Conservation (phyloP, 2,888 invertebrate species). For the Aphelenchoides bicaudatus region DNA sequence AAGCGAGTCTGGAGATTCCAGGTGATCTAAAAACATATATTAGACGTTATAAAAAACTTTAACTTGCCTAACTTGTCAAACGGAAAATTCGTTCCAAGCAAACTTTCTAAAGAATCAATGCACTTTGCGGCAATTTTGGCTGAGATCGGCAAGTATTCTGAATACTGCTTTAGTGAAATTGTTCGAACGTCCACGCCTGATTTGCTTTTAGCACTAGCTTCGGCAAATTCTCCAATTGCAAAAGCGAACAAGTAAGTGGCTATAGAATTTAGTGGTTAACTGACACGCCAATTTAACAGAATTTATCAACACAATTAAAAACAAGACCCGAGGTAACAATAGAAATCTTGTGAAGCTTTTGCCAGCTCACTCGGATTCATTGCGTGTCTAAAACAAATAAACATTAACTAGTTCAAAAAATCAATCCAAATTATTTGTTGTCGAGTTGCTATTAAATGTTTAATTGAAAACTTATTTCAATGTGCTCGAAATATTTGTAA, state of each 20-base stretch:
- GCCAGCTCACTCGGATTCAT: no score
- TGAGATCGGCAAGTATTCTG: background rate
- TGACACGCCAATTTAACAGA: no score
- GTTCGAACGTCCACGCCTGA: conserved; percentile 5
- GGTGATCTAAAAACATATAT: background rate
- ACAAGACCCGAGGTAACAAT: no score
- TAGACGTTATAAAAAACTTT: background rate
- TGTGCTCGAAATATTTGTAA: no score
- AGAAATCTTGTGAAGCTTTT: no score
- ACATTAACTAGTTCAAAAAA: no score
- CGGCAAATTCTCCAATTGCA: background rate
- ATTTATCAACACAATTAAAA: no score
- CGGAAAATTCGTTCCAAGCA: conserved; percentile 33
- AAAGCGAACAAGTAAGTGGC: background rate
- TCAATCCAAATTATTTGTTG: no score
- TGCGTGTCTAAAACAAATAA: no score
- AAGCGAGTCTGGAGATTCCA: conserved; percentile 1
- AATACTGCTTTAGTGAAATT: background rate
- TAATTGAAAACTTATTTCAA: no score
- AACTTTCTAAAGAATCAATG: conserved; percentile 43
- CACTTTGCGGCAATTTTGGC: conserved; percentile 10
- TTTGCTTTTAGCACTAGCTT: background rate
- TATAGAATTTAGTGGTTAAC: no score
- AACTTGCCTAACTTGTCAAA: conserved; percentile 10
- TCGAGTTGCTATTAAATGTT: no score